Evolutionary conservation across 92 coral and sea anemone genomes (phyloP).

Genomic region (Bergia sp.): DNA sequence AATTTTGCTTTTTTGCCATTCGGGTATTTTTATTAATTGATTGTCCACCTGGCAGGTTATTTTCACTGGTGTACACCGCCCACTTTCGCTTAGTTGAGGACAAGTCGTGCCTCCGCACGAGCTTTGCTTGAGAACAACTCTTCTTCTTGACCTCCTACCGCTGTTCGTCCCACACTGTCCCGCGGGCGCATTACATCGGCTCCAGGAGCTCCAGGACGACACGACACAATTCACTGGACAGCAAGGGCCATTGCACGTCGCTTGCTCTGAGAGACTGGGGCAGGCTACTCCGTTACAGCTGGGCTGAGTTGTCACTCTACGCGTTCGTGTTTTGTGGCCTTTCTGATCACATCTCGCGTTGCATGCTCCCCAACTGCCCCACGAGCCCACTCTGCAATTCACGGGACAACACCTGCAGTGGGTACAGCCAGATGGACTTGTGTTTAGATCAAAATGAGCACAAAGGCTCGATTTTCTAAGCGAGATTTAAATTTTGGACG

Average conservation of each 20-base stretch:
- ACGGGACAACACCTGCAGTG: slow-evolving; percentile 92
- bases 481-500: too few species aligned
- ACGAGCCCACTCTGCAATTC: slow-evolving; percentile 60
- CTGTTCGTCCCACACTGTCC: slow-evolving; percentile 69
- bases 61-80: slow-evolving; percentile 85
- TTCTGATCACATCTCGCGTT: slow-evolving; percentile 33
- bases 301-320: slow-evolving; percentile 58
- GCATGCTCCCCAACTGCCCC: slow-evolving; percentile 49
- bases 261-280: slow-evolving; percentile 57
- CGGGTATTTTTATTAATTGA: too few species aligned
- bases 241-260: slow-evolving; percentile 71
- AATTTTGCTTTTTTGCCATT: too few species aligned
- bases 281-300: slow-evolving; percentile 84
- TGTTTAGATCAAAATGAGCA: not conserved
- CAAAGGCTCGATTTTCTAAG: not conserved
- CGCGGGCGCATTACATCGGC: slow-evolving; percentile 69
- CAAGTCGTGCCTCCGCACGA: slow-evolving; percentile 85
- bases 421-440: slow-evolving; percentile 43
- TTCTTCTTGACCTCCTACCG: slow-evolving; percentile 73
- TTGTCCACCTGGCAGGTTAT: slow-evolving; percentile 72
- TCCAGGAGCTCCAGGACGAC: slow-evolving; percentile 89
- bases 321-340: slow-evolving; percentile 76
- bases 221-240: slow-evolving; percentile 76
- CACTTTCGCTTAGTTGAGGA: slow-evolving; percentile 62
- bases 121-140: slow-evolving; percentile 59